Evolutionary conservation across 2,113 vertebrate genomes (phyloP).

Genomic region (Zapus hudsonius): DNA sequence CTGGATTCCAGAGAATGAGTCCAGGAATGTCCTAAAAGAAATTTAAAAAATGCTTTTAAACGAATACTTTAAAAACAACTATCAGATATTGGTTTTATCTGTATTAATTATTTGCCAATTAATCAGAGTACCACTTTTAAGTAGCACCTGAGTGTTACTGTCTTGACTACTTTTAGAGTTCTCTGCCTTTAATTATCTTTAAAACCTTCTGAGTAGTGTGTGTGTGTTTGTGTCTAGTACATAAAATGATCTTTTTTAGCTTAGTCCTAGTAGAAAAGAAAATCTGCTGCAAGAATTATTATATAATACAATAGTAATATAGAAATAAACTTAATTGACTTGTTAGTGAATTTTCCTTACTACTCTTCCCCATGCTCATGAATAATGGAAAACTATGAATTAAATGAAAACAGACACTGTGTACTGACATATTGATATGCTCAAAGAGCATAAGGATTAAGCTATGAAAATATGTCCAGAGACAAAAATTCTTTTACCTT

Average conservation of each 20-base stretch:
- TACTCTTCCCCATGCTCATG: not conserved
- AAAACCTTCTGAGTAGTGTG: not conserved
- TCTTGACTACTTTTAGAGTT: not conserved
- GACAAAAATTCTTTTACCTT: slow-evolving; percentile 2
- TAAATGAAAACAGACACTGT: not conserved
- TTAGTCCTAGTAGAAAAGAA: slow-evolving; percentile 53
- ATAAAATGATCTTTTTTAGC: slow-evolving; percentile 23
- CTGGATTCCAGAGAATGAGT: not conserved
- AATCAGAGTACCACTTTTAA: not conserved
- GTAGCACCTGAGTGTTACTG: not conserved
- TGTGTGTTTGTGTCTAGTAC: not conserved
- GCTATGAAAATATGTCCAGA: not conserved
- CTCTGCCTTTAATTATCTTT: not conserved
- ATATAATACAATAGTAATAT: not conserved
- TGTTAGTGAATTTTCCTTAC: not conserved
- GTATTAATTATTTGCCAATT: not conserved
- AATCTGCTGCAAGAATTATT: not conserved
- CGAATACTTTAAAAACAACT: not conserved
- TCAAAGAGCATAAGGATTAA: not conserved
- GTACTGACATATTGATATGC: not conserved
- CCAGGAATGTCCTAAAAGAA: not conserved
- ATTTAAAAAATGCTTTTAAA: not conserved
- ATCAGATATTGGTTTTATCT: not conserved
- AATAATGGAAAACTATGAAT: slow-evolving; percentile 34
- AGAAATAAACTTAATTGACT: slow-evolving; percentile 11